These are phyloP conservation scores for Wiebesia pumilae DNA, from an alignment of 1,140 invertebrate genomes.

Conservation along the genomic window DNA sequence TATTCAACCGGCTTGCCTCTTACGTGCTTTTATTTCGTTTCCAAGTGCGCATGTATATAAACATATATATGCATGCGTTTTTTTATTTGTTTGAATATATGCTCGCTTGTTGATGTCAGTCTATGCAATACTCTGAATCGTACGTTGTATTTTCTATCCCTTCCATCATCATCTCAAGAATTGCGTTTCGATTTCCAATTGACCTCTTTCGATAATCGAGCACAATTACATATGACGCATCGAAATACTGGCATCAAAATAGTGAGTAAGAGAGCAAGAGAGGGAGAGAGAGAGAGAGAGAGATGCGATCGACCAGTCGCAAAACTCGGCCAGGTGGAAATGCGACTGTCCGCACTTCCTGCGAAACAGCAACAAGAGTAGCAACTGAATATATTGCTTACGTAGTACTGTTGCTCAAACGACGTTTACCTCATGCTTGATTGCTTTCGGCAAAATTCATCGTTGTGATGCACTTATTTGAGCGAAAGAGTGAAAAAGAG, in stretches of 20 bases:
- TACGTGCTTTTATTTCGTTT: not conserved
- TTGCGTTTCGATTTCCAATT: slow-evolving; percentile 52
- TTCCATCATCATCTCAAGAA: not conserved
- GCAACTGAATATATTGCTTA: slow-evolving; percentile 1
- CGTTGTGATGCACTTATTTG: slow-evolving; percentile 14
- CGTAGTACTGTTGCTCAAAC: not conserved
- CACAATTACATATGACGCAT: slow-evolving; percentile 39
- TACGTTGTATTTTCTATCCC: not conserved
- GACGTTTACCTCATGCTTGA: slow-evolving; percentile 53
- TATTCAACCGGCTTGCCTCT: not conserved
- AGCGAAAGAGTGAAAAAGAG: not conserved
- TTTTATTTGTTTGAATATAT: not conserved
- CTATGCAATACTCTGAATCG: not conserved
- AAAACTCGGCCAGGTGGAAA: slow-evolving; percentile 65
- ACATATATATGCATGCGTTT: too few relatives aligned
- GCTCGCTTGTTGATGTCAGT: not conserved
- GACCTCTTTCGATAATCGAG: slow-evolving; percentile 49
- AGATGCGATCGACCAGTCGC: slow-evolving; percentile 5
- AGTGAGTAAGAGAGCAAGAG: not conserved
- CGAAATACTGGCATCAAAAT: slow-evolving; percentile 26
- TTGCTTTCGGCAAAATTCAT: slow-evolving; percentile 50
- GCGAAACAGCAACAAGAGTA: slow-evolving; percentile 36
- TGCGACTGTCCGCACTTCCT: slow-evolving; percentile 61
- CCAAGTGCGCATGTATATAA: too few relatives aligned
- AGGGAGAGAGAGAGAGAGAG: not conserved